A percentile compares a stretch with the other conserved stretches of the same genome.
These are phyloP conservation scores for Vandiemenella viatica DNA, from an alignment of 2,888 invertebrate species.

Conservation along the genomic window DNA sequence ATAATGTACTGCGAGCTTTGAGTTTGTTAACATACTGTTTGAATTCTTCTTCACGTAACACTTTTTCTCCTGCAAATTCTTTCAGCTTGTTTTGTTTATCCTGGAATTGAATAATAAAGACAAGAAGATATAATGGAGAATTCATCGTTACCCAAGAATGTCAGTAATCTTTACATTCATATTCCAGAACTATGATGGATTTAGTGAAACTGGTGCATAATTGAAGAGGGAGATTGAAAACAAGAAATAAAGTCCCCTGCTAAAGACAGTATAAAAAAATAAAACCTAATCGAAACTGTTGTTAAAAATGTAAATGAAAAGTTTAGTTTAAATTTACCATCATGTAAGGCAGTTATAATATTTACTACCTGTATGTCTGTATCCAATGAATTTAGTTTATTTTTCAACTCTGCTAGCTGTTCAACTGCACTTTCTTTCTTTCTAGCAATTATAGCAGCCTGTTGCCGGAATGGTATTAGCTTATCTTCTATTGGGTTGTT, in stretches of 20 bases:
- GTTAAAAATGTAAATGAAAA: no score
- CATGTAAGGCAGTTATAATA: no score
- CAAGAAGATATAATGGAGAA: no score
- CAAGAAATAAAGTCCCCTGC: no score
- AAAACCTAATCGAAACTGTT: no score
- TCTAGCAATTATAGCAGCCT: slow-evolving; percentile 61
- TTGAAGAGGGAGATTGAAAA: no score
- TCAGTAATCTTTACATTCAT: no score
- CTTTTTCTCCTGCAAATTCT: slow-evolving; percentile 43
- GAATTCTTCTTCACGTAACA: slow-evolving; percentile 66
- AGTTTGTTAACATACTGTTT: slow-evolving; percentile 71
- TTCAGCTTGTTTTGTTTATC: slow-evolving; percentile 31
- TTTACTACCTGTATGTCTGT: slow-evolving; percentile 43
- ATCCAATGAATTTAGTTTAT: slow-evolving; percentile 42
- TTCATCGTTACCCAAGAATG: no score
- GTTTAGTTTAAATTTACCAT: no score
- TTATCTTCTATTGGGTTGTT: slow-evolving; percentile 53
- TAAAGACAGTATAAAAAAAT: no score
- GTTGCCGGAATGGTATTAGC: slow-evolving; percentile 69
- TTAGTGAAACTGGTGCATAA: no score
- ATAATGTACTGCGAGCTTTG: slow-evolving; percentile 62
- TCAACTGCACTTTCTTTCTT: slow-evolving; percentile 64
- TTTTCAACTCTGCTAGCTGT: slow-evolving; percentile 48
- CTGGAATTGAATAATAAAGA: slow-evolving; percentile 13
- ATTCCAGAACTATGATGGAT: no score